Evolutionary conservation across 2,113 vertebrate species (phyloP), one percentile per base, ranked within the genome.

Genomic region (Ciconia boyciana): DNA sequence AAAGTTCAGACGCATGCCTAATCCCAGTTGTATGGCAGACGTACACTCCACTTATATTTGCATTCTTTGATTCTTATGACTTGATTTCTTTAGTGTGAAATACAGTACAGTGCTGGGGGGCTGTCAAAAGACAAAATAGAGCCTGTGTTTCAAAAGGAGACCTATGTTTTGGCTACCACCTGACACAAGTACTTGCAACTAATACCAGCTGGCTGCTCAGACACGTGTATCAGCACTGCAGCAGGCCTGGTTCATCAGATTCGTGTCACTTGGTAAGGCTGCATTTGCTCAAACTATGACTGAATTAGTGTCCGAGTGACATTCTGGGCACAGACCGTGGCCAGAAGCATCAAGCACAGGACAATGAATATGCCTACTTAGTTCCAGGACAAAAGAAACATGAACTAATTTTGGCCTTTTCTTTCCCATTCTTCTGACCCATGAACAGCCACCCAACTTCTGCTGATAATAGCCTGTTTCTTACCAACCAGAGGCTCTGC

Each of bases 81-180:
- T 88, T 81, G 29, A 61, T 85, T 90, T 71, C 66, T 86, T 32
- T 36, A 54, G 68, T 58, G 36, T 91, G 75, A 91, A 85, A 90
- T 44, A 64, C 24, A 66, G 36, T 5, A n/a, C 13, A 79, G 39
- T 29, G 87, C 60, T 87, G 78, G 71, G 21, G 24, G 32, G 9
- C 31, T 39, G 34, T 41, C 34, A 91, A 90, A 93, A 87, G 71
- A 52, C 77, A 52, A 51, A 79, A 61, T 54, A 74, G 46, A 83
- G 77, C 31, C 91, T n/a, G 75, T 25, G 5, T 94, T 97, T 97
- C 80, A 77, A 83, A 91, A 60, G 71, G 34, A 90, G 43, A 87
- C 66, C 18, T 10, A 34, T 17, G 22, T 88, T 83, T 97, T 95
- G 95, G 77, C 91, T 85, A 41, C 60, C 58, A 86, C 52, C 57